phyloP scores from a whole-genome alignment of 2,888 invertebrate species.

The Oligia fasciuncula region DNA sequence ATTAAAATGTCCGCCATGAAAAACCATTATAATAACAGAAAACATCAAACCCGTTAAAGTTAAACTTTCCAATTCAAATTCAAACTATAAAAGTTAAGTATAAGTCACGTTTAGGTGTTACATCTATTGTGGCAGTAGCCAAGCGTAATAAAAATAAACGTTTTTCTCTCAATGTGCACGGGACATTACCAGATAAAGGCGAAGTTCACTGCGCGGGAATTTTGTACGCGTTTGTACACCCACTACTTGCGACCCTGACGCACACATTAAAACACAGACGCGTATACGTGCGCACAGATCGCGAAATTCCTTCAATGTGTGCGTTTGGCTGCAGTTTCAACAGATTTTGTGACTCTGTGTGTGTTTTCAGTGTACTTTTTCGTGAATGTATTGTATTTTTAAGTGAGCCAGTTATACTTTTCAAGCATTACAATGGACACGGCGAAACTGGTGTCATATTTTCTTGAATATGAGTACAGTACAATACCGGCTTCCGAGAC shows the following conservation, averaged over 20 bases:
- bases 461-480: constrained; percentile 77
- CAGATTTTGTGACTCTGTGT: constrained; percentile 43
- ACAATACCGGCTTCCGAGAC: constrained; percentile 75
- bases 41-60: constrained; percentile 59
- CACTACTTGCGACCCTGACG: constrained; percentile 49
- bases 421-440: constrained; percentile 69
- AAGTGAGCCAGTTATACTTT: constrained; percentile 64
- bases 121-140: constrained; percentile 64
- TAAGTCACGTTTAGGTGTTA: constrained; percentile 73
- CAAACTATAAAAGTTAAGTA: constrained; percentile 64
- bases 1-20: constrained; percentile 50
- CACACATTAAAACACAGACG: constrained; percentile 26
- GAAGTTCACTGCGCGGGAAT: constrained; percentile 60
- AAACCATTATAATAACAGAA: constrained; percentile 61
- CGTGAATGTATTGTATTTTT: constrained; percentile 56
- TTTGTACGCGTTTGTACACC: constrained; percentile 42
- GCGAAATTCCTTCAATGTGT: constrained; percentile 14
- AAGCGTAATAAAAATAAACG: constrained; percentile 74
- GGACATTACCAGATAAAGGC: constrained; percentile 67
- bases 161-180: constrained; percentile 67
- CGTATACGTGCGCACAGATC: constrained; percentile 14
- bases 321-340: constrained; percentile 37
- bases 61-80: constrained; percentile 65
- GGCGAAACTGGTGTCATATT: constrained; percentile 76
- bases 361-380: constrained; percentile 47